Base-by-base conservation (phyloP, 1,140 invertebrate species). In the Teleopsis dalmanni region DNA sequence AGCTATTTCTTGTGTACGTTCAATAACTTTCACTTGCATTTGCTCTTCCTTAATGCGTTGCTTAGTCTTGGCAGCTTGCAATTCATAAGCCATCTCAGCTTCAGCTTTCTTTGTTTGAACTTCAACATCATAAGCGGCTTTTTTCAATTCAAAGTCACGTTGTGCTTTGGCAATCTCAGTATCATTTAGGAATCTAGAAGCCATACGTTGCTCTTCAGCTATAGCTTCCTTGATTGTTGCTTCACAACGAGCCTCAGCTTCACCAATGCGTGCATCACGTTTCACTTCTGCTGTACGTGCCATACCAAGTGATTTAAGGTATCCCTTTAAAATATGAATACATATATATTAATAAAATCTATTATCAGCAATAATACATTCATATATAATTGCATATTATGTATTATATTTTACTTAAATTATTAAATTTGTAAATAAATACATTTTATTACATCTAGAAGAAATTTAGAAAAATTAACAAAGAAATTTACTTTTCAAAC, bases 281-380 rank as follows among this genome's bases (percentile, higher is more conserved):
- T 98, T 96, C 0, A 98, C 94, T 74, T 98, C 92, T 3, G 94
- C 94, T 1, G 94, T 98, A 58, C 94, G 79, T 5, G 92, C 92
- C 88, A 95, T 91, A 55, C 94, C 95, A 48, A 98, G 75, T 44
- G 92, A 90, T 81, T 88, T 90, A 34, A 98, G 71, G 67, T 98
- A 97, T 10, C 93, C 93, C 91, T 93, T 71, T 55, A 75, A 75
- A 56, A 27, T 27, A 21, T 21, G 19, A 22, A 29, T n/a, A 13
- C 8, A 21, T 13, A 33, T 22, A 21, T 13, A 19, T 45, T 22
- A 21, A n/a, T n/a, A n/a, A n/a, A n/a, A n/a, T n/a, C n/a, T n/a
- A n/a, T n/a, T n/a, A n/a, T n/a, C n/a, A n/a, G n/a, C n/a, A n/a
- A n/a, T n/a, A n/a, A n/a, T n/a, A n/a, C n/a, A n/a, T n/a, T n/a